Evolutionary conservation across 2,113 vertebrate species (phyloP), one percentile per base, ranked within the genome.

Genomic region (Alligator sinensis): DNA sequence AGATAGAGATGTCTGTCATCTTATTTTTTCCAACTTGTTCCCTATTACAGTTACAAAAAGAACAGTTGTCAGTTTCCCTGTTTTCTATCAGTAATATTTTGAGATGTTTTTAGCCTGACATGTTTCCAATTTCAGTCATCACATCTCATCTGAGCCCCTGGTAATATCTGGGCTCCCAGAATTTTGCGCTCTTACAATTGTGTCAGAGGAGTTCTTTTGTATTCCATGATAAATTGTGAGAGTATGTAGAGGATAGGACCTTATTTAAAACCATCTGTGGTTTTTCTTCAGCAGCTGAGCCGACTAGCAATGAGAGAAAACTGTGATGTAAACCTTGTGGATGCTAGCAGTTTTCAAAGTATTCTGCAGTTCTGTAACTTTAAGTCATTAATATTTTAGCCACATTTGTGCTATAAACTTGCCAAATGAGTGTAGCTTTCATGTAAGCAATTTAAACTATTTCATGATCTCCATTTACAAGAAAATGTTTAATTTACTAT

Each of bases 391-490:
- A 64, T 84, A 30, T 79, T 81, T 86, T 58, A 75, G 77, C 90
- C 62, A 76, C 64, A 68, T 12, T 59, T 91, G 88, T 77, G 64
- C 58, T 80, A 25, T 66, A 88, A 95, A 94, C 58, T 68, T 94
- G 82, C 75, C 86, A 82, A 86, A 79, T 84, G 75, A 84, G 54
- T 70, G 55, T 91, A 72, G 68, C 77, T 82, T 94, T 72, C 78
- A 47, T 6, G 22, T 38, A 72, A 82, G 86, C 61, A 88, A 80
- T 87, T 91, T 87, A 88, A 92, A 94, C 72, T 38, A 70, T 28
- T 54, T 72, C 62, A 34, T 87, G 64, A 93, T 88, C 90, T 80
- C 55, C 55, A 72, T 95, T 95, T 95, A 88, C 77, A 90, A 89
- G 88, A 84, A 86, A 57, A 84, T 59, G 8, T 55, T 80, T 95